Percentiles rank a stretch among this genome's conserved stretches.
phyloP scores from a whole-genome alignment of 2,888 invertebrate species.

The Ichneumoninae sp. region DNA sequence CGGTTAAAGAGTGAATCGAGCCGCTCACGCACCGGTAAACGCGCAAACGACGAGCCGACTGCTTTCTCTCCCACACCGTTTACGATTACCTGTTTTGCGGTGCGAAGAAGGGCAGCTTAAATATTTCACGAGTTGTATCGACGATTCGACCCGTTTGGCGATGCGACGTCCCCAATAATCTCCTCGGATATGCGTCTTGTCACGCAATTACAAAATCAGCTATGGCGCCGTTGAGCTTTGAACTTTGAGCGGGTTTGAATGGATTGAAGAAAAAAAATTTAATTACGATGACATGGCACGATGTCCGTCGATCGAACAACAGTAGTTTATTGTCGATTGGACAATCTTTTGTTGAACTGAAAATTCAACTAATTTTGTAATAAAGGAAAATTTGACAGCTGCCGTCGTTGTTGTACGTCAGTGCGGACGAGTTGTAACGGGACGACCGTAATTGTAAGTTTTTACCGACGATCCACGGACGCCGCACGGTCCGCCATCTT shows the following conservation, averaged over 20 bases:
- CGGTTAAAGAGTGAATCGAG: background rate
- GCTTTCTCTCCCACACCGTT: background rate
- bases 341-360: background rate
- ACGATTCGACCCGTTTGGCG: background rate
- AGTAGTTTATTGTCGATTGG: background rate
- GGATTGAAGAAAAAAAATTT: conserved; percentile 41
- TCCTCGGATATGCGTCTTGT: conserved; percentile 2
- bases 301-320: background rate
- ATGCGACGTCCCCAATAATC: background rate
- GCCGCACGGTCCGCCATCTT: conserved; percentile 30
- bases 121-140: background rate
- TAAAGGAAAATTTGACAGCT: background rate
- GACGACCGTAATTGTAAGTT: background rate
- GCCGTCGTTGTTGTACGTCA: background rate
- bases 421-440: background rate
- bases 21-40: background rate
- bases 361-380: background rate
- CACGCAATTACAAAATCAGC: conserved; percentile 29
- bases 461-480: conserved; percentile 9
- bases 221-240: conserved; percentile 40
- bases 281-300: conserved; percentile 45
- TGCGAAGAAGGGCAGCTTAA: background rate
- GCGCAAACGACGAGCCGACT: background rate
- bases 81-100: background rate
- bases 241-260: conserved; percentile 65